Evolutionary conservation across 2,888 invertebrate genomes (phyloP), one percentile per base, ranked within the genome.

Genomic region (Eupeodes luniger): DNA sequence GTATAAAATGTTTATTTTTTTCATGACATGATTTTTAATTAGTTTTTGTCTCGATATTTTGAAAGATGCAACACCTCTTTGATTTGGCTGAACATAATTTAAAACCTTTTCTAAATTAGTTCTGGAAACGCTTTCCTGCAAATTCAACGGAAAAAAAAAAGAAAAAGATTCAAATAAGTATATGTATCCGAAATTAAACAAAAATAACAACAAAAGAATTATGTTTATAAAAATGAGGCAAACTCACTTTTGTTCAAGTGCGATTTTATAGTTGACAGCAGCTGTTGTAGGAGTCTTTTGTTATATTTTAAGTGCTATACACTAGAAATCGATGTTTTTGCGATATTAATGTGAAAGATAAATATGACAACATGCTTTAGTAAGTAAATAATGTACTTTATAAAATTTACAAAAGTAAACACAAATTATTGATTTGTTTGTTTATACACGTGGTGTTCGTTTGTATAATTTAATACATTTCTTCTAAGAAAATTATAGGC

Each of bases 171-270:
- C 40, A 12, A 72, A 83, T 77, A 83, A 75, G 64, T 53, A 67
- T 55, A 6, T 62, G 12, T 61, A 40, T 44, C 14, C 51, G 40
- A 27, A 47, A 5, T 5, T 51, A 16, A 34, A 53, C 16, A 6
- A 51, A 51, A 69, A 55, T 40, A 53, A 53, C 2, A 34, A 34
- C 14, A 47, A 7, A 57, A 34, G 47, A 51, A 27, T 40, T 40
- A 40, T 11, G 59, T 53, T 27, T 34, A n/a, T 59, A 40, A 40
- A 61, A 57, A 47, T n/a, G 55, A 57, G 40, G 9, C 3, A 79
- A 55, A 87, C 86, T 87, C 86, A 87, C 86, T 81, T 76, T 81
- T 72, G 53, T 9, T 83, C 57, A 83, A 87, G 79, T 83, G 86
- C 86, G 72, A 66, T 76, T 47, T 55, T 16, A 6, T 27, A 64